phyloP scores from a whole-genome alignment of 2,888 invertebrate genomes.

The Dasypogon diadema region DNA sequence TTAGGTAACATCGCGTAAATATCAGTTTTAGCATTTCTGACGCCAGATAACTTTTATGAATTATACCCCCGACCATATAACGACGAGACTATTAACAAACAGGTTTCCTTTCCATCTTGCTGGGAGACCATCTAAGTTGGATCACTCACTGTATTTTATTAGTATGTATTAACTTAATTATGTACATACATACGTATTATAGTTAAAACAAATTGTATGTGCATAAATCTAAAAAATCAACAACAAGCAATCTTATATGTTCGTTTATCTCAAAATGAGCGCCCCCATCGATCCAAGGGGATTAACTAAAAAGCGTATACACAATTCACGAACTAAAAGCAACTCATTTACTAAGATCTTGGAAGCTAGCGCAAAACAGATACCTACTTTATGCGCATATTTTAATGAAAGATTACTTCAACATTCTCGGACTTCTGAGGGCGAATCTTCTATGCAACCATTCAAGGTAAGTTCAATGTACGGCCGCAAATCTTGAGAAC shows the following conservation, averaged over 20 bases:
- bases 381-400: slow-evolving; percentile 22
- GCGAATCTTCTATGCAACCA: background rate
- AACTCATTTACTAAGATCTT: slow-evolving; percentile 26
- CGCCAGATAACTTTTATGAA: no score
- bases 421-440: background rate
- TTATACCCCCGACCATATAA: no score
- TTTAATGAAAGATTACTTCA: slow-evolving; percentile 27
- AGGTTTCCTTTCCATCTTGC: no score
- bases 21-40: no score
- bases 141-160: no score
- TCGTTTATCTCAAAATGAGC: slow-evolving; percentile 16
- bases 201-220: slow-evolving; percentile 16
- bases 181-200: slow-evolving; percentile 19
- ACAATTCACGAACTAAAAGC: background rate
- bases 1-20: no score
- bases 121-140: no score
- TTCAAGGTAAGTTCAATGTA: slow-evolving; percentile 30
- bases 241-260: background rate
- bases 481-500: slow-evolving; percentile 35
- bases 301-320: background rate
- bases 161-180: background rate
- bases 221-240: slow-evolving; percentile 4
- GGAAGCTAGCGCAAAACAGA: background rate
- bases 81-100: no score
- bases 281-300: slow-evolving; percentile 11